Conservation (phyloP, 2,797 vertebrate genomes). For the Streptopelia turtur region DNA sequence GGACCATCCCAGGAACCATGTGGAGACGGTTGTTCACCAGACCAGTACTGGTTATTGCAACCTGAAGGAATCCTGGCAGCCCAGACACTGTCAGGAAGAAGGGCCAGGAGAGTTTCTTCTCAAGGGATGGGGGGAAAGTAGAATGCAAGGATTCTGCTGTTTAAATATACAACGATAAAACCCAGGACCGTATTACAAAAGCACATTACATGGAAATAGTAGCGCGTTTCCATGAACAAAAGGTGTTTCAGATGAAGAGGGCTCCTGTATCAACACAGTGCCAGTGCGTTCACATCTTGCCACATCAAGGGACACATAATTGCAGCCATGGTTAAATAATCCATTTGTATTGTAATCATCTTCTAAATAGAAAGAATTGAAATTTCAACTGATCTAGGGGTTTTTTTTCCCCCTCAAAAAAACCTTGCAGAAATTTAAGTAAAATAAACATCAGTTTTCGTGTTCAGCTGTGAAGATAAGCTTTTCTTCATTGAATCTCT, state of each 20-base stretch:
- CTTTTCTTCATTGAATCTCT: not conserved
- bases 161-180: not conserved
- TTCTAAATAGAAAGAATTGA: not conserved
- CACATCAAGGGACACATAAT: not conserved
- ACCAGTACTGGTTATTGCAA: not conserved
- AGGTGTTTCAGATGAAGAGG: not conserved
- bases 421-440: not conserved
- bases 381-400: not conserved
- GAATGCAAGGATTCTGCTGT: not conserved
- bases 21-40: not conserved
- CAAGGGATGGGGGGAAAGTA: not conserved
- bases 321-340: not conserved
- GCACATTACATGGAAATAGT: not conserved
- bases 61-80: not conserved
- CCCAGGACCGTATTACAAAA: rapidly evolving
- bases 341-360: not conserved
- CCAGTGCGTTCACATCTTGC: not conserved
- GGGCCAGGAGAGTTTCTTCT: not conserved
- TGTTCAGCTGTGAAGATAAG: not conserved
- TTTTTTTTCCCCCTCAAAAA: not conserved
- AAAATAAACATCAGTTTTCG: not conserved
- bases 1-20: not conserved
- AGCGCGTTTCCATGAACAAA: not conserved
- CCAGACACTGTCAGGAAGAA: not conserved
- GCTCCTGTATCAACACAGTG: not conserved